Base-by-base conservation (phyloP, 2,113 vertebrate species). In the Leptocoma aspasia region DNA sequence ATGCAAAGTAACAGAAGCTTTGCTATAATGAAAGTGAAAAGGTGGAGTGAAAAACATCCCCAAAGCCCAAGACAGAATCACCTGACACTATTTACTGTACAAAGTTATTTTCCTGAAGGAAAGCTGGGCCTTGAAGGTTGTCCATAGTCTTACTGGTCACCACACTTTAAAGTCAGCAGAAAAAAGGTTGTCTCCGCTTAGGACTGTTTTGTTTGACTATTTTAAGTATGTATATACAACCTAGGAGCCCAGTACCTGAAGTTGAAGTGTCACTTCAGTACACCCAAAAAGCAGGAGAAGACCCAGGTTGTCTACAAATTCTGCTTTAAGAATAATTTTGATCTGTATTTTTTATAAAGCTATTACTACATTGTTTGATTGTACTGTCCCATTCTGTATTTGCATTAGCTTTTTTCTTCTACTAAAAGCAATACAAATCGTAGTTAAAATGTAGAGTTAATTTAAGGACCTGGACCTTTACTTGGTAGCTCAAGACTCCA, bases 181-280 rank as follows among this genome's bases (percentile, higher is more conserved):
- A 50, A 9, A 90, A 90, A 79, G 2, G 17, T 2, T 70, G 47
- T 27, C 35, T 12, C 26, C 0, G 0, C 41, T 60, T 72, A 71
- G 6, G 11, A 28, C 19, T 35, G 21, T 22, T 89, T 50, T 44
- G 10, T 60, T 88, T 68, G 19, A 65, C 69, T 47, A 27, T 27
- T 75, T 0, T 21, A 37, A 41, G 33, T 35, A 75, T 2, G 14
- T 18, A 50, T 7, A 33, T 2, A 27, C 20, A 86, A 86, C 15
- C 4, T 52, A 45, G 21, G 13, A 81, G 42, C 23, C 12, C 52
- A 54, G 21, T 22, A 68, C 0, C 0, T 47, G 45, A 81, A 59
- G 27, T 0, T 72, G 14, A 92, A 44, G 18, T 20, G 17, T 23
- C 39, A 23, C 7, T 80, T 73, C 54, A 70, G 17, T 61, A 59